These are phyloP conservation scores for Trichosurus vulpecula DNA, from an alignment of 2,797 vertebrate genomes.

Conservation along the genomic window DNA sequence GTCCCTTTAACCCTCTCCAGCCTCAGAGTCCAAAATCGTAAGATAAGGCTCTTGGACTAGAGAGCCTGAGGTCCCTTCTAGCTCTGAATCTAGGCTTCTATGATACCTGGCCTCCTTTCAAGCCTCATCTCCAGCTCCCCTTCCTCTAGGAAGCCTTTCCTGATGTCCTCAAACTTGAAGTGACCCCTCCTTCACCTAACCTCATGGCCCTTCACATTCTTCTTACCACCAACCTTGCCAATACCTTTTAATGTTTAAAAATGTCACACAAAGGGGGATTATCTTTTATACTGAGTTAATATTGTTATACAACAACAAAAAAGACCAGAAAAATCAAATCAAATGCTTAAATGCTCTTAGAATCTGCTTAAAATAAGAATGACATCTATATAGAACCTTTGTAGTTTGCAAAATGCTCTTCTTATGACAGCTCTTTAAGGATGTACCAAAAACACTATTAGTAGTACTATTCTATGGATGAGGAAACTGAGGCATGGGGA, in stretches of 20 bases:
- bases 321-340: not conserved
- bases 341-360: constrained; percentile 28
- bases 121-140: no score
- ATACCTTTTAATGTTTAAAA: not conserved
- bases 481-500: not conserved
- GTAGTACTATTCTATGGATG: not conserved
- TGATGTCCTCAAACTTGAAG: not conserved
- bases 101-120: no score
- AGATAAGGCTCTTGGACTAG: not conserved
- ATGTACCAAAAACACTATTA: not conserved
- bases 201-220: not conserved
- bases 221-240: not conserved
- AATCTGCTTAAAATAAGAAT: not conserved
- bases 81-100: no score
- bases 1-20: not conserved
- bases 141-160: not conserved
- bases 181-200: not conserved
- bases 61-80: not conserved
- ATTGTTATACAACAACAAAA: not conserved
- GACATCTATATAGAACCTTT: not conserved
- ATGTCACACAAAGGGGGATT: not conserved
- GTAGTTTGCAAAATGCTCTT: not conserved
- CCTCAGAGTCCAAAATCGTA: not conserved
- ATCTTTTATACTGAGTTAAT: not conserved
- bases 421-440: not conserved